Conservation (phyloP, 2,888 invertebrate species). For the Cheilosia impressa region DNA sequence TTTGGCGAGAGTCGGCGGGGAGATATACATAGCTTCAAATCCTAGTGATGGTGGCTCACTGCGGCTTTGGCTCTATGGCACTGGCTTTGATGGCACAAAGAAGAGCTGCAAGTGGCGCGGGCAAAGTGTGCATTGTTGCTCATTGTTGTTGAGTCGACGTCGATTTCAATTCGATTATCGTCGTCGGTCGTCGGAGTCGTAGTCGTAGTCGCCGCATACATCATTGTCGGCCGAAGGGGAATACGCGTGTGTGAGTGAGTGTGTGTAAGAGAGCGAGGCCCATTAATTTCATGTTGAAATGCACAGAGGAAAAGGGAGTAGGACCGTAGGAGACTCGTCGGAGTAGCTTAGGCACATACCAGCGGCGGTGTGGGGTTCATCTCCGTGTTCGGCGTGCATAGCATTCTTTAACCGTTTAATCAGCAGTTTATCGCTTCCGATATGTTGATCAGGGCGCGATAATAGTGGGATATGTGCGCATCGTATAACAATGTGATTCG, state of each 20-base stretch:
- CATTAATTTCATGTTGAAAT: constrained; percentile 54
- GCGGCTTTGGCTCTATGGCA: constrained; percentile 21
- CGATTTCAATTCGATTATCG: constrained; percentile 66
- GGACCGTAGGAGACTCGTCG: not conserved
- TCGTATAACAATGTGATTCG: constrained; percentile 30
- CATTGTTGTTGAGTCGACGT: constrained; percentile 64
- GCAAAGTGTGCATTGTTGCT: constrained; percentile 63
- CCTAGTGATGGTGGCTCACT: constrained; percentile 22
- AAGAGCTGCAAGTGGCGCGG: constrained; percentile 50
- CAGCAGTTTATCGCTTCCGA: constrained; percentile 65
- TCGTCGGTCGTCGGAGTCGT: constrained; percentile 16
- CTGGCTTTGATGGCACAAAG: constrained; percentile 27
- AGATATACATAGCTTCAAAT: constrained; percentile 8
- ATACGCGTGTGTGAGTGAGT: not conserved
- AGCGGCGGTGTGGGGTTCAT: not conserved
- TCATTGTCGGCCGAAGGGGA: constrained; percentile 38
- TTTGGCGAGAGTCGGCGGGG: constrained; percentile 25
- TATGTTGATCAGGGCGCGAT: constrained; percentile 52
- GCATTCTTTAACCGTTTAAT: constrained; percentile 66
- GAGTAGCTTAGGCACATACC: not conserved
- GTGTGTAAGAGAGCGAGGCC: constrained; percentile 29
- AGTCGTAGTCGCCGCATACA: constrained; percentile 47
- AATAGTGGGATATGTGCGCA: constrained; percentile 47
- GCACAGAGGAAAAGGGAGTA: not conserved
- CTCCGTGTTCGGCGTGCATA: constrained; percentile 25